Percentiles rank a stretch among this genome's conserved stretches.
phyloP scores from a whole-genome alignment of 2,113 vertebrate genomes.

The Zosterops pallidus region DNA sequence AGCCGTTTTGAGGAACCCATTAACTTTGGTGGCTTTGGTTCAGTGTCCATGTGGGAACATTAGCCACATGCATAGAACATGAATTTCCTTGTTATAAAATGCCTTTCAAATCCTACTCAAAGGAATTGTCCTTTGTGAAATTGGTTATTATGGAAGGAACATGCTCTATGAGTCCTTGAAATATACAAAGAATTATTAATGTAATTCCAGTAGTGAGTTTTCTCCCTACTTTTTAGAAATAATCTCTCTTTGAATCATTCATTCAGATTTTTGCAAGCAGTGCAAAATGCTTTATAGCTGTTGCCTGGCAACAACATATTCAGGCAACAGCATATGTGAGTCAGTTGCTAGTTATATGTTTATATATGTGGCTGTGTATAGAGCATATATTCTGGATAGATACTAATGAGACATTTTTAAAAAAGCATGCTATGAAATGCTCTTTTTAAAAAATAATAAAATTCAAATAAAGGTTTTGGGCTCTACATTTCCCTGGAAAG shows the following conservation, averaged over 20 bases:
- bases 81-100: constrained; percentile 31
- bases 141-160: background rate
- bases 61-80: background rate
- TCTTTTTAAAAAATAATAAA: background rate
- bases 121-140: constrained; percentile 4
- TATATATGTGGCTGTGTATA: background rate
- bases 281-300: constrained; percentile 51
- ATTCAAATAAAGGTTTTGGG: background rate
- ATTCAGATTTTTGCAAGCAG: constrained; percentile 63
- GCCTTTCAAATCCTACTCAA: constrained; percentile 6
- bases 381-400: background rate
- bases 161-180: constrained; percentile 12
- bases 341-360: constrained; percentile 31
- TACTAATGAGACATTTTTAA: background rate
- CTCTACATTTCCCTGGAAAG: background rate
- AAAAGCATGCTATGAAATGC: background rate
- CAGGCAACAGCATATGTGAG: constrained; percentile 49
- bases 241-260: constrained; percentile 41
- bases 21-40: background rate
- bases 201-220: constrained; percentile 31
- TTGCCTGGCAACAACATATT: constrained; percentile 62
- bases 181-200: constrained; percentile 38
- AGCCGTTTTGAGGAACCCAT: background rate
- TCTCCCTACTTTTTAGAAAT: constrained; percentile 31
- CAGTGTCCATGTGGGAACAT: background rate